Percentiles rank a stretch among this genome's conserved stretches.
phyloP scores from a whole-genome alignment of 2,797 vertebrate genomes.

The Eospalax fontanierii region DNA sequence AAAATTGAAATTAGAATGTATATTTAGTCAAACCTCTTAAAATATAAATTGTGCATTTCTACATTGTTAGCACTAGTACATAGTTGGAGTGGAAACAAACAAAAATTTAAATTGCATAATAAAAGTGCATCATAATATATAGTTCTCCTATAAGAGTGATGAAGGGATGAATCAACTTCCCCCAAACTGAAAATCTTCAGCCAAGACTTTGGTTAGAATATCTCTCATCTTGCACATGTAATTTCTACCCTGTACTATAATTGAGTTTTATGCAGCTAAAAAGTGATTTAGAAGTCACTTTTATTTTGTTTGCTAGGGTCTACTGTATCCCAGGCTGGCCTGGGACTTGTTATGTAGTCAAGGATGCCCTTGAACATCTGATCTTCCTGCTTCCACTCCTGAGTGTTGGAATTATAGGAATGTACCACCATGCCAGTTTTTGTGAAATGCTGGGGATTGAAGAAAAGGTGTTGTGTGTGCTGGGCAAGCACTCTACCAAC shows the following conservation, averaged over 20 bases:
- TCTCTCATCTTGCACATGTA: not conserved
- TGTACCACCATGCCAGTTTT: not conserved
- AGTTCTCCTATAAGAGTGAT: not conserved
- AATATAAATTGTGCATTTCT: too few species aligned
- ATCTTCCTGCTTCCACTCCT: not conserved
- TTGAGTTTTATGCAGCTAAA: not conserved
- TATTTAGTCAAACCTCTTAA: too few species aligned
- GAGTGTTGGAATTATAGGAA: not conserved
- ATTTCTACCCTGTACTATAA: conserved; percentile 4
- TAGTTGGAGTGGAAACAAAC: not conserved
- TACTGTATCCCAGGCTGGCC: not conserved
- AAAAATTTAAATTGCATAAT: not conserved
- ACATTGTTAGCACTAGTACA: not conserved
- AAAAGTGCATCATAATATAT: not conserved
- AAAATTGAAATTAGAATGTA: too few species aligned
- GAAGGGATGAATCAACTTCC: not conserved
- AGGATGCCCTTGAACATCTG: not conserved
- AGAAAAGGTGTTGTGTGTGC: not conserved
- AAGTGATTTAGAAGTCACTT: not conserved
- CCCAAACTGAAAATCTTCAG: not conserved
- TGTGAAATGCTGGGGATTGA: not conserved
- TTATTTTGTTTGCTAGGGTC: not conserved
- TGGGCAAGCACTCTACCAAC: not conserved
- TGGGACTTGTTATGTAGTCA: not conserved
- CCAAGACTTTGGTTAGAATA: conserved; percentile 44